A percentile compares a stretch with the other conserved stretches of the same genome.
Conservation (phyloP, 2,113 vertebrate genomes). For the Scomber scombrus region DNA sequence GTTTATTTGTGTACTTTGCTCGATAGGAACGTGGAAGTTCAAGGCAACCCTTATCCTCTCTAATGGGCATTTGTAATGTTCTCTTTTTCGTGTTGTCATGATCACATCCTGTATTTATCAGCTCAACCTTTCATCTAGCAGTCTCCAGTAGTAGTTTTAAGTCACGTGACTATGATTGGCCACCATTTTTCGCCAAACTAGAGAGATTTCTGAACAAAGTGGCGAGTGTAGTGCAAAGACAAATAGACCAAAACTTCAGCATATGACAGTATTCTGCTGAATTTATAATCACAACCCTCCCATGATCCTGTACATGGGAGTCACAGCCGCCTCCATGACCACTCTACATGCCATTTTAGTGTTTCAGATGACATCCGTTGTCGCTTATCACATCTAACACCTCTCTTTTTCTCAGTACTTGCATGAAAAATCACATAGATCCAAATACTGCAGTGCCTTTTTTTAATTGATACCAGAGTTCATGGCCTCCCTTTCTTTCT, state of each 20-base stretch:
- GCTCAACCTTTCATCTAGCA: not conserved
- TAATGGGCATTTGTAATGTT: not conserved
- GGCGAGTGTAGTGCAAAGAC: slow-evolving; percentile 28
- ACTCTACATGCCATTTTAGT: slow-evolving; percentile 35
- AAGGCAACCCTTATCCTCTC: not conserved
- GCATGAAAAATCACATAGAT: slow-evolving; percentile 31
- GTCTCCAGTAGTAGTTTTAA: not conserved
- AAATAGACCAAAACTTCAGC: slow-evolving; percentile 68
- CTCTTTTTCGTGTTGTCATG: not conserved
- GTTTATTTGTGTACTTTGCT: slow-evolving; percentile 55
- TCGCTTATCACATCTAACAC: not conserved
- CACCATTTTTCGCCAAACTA: not conserved
- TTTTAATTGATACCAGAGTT: not conserved
- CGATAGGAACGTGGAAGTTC: not conserved
- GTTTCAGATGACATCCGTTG: slow-evolving; percentile 24
- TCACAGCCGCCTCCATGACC: slow-evolving; percentile 74
- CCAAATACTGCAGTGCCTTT: not conserved
- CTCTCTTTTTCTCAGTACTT: slow-evolving; percentile 63
- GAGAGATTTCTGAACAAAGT: not conserved
- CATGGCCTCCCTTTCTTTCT: not conserved
- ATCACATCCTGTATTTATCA: slow-evolving; percentile 14
- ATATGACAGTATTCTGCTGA: slow-evolving; percentile 70
- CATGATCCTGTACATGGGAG: slow-evolving; percentile 65
- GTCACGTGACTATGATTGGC: slow-evolving; percentile 3
- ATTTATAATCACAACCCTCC: slow-evolving; percentile 56